Conservation (phyloP, 2,797 vertebrate genomes). For the Dermochelys coriacea region DNA sequence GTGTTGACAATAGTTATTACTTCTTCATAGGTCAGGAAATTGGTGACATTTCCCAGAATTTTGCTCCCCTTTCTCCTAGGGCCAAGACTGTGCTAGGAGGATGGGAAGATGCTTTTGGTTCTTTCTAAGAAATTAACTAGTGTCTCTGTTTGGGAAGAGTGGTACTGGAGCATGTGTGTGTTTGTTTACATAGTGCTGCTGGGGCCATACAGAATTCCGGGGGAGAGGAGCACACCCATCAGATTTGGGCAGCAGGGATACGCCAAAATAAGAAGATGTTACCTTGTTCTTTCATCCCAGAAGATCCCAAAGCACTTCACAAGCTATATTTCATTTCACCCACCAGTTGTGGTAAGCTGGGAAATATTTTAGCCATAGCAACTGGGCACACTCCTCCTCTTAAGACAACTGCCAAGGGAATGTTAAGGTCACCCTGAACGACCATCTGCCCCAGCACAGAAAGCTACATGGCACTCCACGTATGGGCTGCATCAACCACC, state of each 20-base stretch:
- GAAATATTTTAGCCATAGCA: not conserved
- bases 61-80: not conserved
- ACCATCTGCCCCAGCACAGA: not conserved
- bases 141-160: not conserved
- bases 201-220: not conserved
- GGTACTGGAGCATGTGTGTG: not conserved
- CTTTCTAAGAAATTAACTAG: conserved; percentile 23
- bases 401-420: not conserved
- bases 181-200: not conserved
- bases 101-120: not conserved
- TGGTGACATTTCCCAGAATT: not conserved
- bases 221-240: not conserved
- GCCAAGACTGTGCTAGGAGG: fast-evolving
- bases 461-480: not conserved
- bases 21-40: fast-evolving
- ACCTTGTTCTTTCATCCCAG: not conserved
- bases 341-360: fast-evolving
- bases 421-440: not conserved
- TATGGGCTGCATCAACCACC: not conserved
- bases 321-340: not conserved
- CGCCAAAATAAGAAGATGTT: not conserved
- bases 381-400: not conserved
- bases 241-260: not conserved
- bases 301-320: fast-evolving
- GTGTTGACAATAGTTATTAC: not conserved